Conservation (phyloP, 2,888 invertebrate genomes). For the Sabellastarte sp. region DNA sequence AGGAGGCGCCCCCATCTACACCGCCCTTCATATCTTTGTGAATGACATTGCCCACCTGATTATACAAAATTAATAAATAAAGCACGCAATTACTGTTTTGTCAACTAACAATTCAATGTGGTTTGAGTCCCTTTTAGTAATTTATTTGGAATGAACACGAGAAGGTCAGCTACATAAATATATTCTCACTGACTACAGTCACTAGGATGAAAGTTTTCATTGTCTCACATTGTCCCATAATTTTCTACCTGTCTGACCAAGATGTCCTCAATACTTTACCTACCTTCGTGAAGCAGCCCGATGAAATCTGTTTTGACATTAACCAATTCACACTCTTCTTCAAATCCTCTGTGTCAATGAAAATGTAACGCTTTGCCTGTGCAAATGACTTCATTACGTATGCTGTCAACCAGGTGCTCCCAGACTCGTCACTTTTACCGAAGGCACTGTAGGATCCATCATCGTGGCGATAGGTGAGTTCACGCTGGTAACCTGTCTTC, state of each 20-base stretch:
- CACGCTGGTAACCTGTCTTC: conserved; percentile 77
- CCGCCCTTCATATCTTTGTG: conserved; percentile 49
- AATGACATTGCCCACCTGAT: conserved; percentile 29
- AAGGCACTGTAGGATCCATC: conserved; percentile 57
- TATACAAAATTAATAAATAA: too few relatives aligned
- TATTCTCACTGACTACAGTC: too few relatives aligned
- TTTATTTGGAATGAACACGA: not conserved
- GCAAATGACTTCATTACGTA: conserved; percentile 74
- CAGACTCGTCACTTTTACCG: conserved; percentile 39
- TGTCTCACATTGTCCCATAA: too few relatives aligned
- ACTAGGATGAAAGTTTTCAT: too few relatives aligned
- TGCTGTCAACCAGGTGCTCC: conserved; percentile 67
- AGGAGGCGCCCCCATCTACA: conserved; percentile 29
- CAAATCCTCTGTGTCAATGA: conserved; percentile 65
- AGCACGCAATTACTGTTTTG: not conserved
- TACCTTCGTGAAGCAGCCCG: conserved; percentile 70
- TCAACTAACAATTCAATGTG: not conserved
- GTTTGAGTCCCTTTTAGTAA: not conserved
- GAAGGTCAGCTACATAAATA: too few relatives aligned
- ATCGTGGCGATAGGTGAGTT: conserved; percentile 76
- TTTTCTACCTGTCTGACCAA: too few relatives aligned
- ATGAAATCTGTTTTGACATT: conserved; percentile 68
- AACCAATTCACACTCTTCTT: conserved; percentile 39
- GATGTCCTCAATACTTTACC: too few relatives aligned
- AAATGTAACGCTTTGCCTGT: conserved; percentile 61